phyloP scores from a whole-genome alignment of 2,113 vertebrate species.

The Prionailurus viverrinus region DNA sequence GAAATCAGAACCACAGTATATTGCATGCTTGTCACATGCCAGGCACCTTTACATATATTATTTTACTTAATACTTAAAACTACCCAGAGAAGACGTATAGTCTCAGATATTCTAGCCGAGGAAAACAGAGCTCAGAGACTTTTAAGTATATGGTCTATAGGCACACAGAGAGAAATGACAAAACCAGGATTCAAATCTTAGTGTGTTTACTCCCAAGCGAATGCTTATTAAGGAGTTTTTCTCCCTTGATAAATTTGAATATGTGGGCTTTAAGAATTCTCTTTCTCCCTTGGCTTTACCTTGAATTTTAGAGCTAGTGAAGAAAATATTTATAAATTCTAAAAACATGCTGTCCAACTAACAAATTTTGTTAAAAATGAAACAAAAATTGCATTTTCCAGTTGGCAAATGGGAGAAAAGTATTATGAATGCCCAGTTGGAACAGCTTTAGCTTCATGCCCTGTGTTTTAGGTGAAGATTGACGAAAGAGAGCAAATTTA shows the following conservation, averaged over 20 bases:
- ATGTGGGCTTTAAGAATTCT: background rate
- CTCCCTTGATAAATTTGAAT: constrained; percentile 28
- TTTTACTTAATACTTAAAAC: background rate
- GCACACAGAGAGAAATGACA: background rate
- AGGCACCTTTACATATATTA: background rate
- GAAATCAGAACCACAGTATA: background rate
- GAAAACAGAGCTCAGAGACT: background rate
- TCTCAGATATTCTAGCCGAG: background rate
- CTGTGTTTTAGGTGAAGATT: constrained; percentile 15
- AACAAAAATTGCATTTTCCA: background rate
- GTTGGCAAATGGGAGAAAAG: background rate
- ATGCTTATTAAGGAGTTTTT: background rate
- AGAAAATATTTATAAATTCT: constrained; percentile 8
- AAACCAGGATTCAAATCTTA: background rate
- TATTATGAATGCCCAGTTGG: background rate
- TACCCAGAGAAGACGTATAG: background rate
- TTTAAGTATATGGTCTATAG: background rate
- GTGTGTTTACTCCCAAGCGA: background rate
- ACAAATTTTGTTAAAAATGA: background rate
- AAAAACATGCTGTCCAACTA: background rate
- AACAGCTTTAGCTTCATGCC: background rate
- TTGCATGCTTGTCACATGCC: background rate
- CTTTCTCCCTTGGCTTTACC: background rate
- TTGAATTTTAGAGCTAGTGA: constrained; percentile 29
- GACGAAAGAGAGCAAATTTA: constrained; percentile 9